These are phyloP conservation scores for Bradypodion pumilum DNA, from an alignment of 2,797 vertebrate species.

Conservation along the genomic window DNA sequence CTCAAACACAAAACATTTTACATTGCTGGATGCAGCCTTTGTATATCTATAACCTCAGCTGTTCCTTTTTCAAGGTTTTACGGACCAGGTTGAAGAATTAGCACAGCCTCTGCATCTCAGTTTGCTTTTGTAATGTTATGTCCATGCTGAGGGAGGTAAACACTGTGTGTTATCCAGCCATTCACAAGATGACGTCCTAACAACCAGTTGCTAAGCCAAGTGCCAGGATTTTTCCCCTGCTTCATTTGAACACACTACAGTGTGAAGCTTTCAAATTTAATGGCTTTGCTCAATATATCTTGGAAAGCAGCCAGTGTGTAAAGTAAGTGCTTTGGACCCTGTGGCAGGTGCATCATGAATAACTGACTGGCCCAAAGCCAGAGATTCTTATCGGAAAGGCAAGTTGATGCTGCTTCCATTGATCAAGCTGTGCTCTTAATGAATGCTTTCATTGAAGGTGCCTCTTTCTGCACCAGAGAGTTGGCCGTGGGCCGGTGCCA, in stretches of 20 bases:
- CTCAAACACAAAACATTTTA: no score
- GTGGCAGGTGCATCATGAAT: conserved; percentile 11
- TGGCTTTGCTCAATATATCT: conserved; percentile 8
- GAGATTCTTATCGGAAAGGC: not conserved
- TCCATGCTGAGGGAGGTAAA: not conserved
- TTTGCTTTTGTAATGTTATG: not conserved
- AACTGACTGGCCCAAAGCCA: conserved; percentile 1
- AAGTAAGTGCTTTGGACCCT: conserved; percentile 8
- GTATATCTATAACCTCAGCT: not conserved
- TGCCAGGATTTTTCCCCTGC: not conserved
- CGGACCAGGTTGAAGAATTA: not conserved
- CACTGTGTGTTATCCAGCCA: not conserved
- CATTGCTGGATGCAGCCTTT: not conserved
- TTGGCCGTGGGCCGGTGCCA: not conserved
- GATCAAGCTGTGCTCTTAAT: conserved; percentile 14
- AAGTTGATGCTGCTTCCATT: not conserved
- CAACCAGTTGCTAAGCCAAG: not conserved
- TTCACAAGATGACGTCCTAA: not conserved
- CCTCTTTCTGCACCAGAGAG: not conserved
- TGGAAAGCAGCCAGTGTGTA: conserved; percentile 10
- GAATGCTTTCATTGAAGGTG: conserved; percentile 18
- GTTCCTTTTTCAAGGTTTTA: not conserved
- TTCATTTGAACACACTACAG: fast-evolving
- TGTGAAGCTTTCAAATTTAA: not conserved
- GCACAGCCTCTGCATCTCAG: not conserved